Conservation (phyloP, 2,888 invertebrate genomes). For the Himalopsyche japonica region DNA sequence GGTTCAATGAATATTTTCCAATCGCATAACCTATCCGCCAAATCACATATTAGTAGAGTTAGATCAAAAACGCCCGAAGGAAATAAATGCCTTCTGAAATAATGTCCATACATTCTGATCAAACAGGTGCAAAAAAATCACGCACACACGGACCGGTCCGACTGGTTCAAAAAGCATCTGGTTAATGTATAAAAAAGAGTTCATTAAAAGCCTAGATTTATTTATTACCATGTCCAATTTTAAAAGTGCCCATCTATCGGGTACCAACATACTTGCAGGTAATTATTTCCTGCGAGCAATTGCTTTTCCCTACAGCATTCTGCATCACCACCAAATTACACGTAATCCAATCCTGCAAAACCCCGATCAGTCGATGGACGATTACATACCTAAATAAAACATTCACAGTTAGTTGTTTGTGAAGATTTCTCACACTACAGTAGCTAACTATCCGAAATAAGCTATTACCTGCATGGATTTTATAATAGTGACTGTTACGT, state of each 20-base stretch:
- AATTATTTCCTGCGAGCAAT: not conserved
- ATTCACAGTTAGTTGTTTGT: not conserved
- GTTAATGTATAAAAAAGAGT: constrained; percentile 15
- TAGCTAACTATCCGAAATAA: not conserved
- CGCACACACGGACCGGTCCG: constrained; percentile 24
- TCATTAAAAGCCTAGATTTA: constrained; percentile 18
- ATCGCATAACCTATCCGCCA: not conserved
- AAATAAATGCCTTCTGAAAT: constrained; percentile 10
- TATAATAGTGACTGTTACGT: not conserved
- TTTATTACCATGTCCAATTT: constrained; percentile 19
- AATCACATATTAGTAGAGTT: not conserved
- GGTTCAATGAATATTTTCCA: not conserved
- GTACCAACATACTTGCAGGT: not conserved
- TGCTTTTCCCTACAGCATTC: not conserved
- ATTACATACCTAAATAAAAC: not conserved
- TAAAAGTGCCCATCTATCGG: constrained; percentile 6
- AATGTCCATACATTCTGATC: constrained; percentile 20
- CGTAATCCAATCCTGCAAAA: not conserved
- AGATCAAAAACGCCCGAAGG: constrained; percentile 6
- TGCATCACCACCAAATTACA: not conserved
- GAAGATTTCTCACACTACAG: not conserved
- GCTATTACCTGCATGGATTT: not conserved
- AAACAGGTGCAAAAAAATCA: constrained; percentile 30
- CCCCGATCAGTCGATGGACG: not conserved
- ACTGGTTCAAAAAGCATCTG: constrained; percentile 25